Percentiles rank a stretch among this genome's conserved stretches.
Conservation (phyloP, 2,888 invertebrate species). For the Helicoverpa assulta region DNA sequence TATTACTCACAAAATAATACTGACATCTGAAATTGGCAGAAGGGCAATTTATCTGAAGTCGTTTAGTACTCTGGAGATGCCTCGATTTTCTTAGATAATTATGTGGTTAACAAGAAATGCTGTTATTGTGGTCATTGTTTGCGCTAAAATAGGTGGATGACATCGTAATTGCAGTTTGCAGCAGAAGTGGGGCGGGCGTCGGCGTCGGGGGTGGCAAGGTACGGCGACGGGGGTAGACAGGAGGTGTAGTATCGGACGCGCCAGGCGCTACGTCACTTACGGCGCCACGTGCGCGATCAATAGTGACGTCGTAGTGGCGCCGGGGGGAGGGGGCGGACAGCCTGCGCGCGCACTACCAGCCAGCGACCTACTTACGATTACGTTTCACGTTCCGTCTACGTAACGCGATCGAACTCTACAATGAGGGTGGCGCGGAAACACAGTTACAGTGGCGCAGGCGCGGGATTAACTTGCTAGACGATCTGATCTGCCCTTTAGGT, state of each 20-base stretch:
- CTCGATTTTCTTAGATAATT: too few species aligned
- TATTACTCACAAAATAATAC: not conserved
- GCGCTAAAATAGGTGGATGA: conserved; percentile 53
- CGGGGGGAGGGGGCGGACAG: conserved; percentile 22
- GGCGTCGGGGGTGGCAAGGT: conserved; percentile 51
- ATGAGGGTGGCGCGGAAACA: conserved; percentile 67
- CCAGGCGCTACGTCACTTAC: conserved; percentile 87
- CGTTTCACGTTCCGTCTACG: conserved; percentile 88
- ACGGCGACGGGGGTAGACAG: conserved; percentile 63
- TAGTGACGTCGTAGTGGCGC: conserved; percentile 85
- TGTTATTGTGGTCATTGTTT: conserved; percentile 44
- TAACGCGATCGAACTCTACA: conserved; percentile 83
- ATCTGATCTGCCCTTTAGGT: conserved; percentile 50
- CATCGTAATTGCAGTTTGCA: conserved; percentile 69
- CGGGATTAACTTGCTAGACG: conserved; percentile 58
- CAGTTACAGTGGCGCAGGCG: conserved; percentile 68
- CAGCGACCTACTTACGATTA: conserved; percentile 87
- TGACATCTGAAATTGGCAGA: too few species aligned
- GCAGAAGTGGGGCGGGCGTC: conserved; percentile 59
- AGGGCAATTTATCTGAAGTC: too few species aligned
- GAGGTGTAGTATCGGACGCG: conserved; percentile 81
- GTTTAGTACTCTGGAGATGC: too few species aligned
- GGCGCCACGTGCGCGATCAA: conserved; percentile 89
- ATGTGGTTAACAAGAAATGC: conserved; percentile 4
- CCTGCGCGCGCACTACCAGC: conserved; percentile 82